Evolutionary conservation across 2,888 invertebrate genomes (phyloP).

Genomic region (Luperina nickerlii): DNA sequence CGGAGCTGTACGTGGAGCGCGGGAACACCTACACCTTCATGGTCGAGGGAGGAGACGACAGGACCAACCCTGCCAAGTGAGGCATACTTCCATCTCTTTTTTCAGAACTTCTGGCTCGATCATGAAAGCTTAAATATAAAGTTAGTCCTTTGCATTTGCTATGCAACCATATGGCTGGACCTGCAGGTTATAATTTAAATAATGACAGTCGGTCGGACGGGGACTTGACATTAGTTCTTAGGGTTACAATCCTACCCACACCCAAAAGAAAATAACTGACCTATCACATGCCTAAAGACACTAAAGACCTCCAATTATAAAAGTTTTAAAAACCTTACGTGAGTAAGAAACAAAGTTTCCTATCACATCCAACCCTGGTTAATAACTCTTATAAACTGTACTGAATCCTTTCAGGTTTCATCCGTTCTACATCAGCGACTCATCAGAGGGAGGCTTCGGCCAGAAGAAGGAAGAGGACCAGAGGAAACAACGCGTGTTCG

Average conservation of each 20-base stretch:
- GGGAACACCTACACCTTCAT: constrained; percentile 96
- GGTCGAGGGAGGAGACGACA: constrained; percentile 96
- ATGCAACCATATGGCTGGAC: neutral
- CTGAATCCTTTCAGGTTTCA: constrained; percentile 91
- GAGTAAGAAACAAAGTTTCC: neutral
- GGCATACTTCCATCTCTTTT: neutral
- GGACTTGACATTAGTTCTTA: neutral
- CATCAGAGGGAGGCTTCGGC: constrained; percentile 95
- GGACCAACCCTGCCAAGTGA: constrained; percentile 94
- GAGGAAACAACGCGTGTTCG: constrained; percentile 93
- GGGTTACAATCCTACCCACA: neutral
- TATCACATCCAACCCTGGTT: neutral
- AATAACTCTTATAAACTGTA: neutral
- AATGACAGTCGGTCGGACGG: neutral
- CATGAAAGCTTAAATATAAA: neutral
- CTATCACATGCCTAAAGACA: neutral
- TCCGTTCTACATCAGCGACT: constrained; percentile 97
- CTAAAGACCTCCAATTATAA: neutral
- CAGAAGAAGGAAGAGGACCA: constrained; percentile 94
- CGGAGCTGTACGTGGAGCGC: constrained; percentile 96
- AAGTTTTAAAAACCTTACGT: neutral
- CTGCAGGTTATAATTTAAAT: too few species aligned
- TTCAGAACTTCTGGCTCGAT: neutral
- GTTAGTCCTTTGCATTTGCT: neutral
- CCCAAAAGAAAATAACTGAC: neutral